Conservation (phyloP, 2,113 vertebrate species). For the Columba livia region DNA sequence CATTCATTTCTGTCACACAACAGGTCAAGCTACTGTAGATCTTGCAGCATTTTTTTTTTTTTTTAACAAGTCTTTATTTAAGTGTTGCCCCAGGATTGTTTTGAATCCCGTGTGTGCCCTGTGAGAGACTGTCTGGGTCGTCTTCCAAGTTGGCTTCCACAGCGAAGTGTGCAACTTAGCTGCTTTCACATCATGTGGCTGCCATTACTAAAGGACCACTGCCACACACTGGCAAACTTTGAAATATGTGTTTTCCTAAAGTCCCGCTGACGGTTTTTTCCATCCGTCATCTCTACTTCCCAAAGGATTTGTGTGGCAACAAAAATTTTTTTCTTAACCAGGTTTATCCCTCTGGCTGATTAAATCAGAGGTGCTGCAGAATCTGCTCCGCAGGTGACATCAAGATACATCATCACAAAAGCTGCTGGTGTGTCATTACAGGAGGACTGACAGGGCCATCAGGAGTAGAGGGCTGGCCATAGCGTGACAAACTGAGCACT, state of each 20-base stretch:
- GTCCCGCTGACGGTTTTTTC: not conserved
- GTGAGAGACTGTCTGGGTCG: not conserved
- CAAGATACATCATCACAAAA: not conserved
- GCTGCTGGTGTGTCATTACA: not conserved
- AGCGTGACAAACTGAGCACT: not conserved
- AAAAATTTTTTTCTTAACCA: not conserved
- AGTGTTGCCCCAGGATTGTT: not conserved
- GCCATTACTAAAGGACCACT: conserved; percentile 47
- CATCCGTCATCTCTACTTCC: not conserved
- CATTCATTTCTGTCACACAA: not conserved
- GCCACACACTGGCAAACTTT: conserved; percentile 50
- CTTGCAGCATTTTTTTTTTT: not conserved
- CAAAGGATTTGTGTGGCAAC: not conserved
- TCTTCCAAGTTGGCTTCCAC: not conserved
- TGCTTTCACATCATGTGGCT: not conserved
- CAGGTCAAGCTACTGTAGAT: not conserved
- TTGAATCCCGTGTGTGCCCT: not conserved
- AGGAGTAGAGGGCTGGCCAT: not conserved
- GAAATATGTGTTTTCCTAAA: not conserved
- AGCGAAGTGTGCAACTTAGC: not conserved
- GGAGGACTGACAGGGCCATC: not conserved
- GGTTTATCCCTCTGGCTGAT: not conserved
- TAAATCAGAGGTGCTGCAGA: not conserved
- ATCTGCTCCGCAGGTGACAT: not conserved
- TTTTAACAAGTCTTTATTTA: not conserved